Percentiles rank a stretch among this genome's conserved stretches.
phyloP scores from a whole-genome alignment of 2,113 vertebrate species.

The Lophotis ruficrista region DNA sequence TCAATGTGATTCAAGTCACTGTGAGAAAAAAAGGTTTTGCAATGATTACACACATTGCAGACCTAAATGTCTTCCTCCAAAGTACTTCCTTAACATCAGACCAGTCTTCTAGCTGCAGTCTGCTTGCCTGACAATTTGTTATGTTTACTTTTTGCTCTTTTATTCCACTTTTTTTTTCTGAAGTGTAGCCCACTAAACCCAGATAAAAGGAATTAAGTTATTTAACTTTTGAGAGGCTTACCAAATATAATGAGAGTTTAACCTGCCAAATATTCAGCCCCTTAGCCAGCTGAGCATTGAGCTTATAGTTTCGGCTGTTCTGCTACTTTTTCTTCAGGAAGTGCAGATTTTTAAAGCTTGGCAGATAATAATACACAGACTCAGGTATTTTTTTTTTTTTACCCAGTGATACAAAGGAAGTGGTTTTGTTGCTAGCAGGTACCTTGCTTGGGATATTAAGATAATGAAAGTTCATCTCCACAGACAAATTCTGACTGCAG shows the following conservation, averaged over 20 bases:
- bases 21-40: neutral
- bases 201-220: neutral
- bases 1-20: neutral
- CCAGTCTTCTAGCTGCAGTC: neutral
- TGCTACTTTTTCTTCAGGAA: neutral
- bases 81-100: neutral
- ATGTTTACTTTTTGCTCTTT: neutral
- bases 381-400: neutral
- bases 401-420: neutral
- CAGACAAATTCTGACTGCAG: constrained; percentile 13
- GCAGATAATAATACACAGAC: neutral
- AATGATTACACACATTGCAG: neutral
- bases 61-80: neutral
- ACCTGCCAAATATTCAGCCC: neutral
- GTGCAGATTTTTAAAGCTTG: neutral
- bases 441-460: neutral
- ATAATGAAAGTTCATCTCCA: constrained; percentile 27
- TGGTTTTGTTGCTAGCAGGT: constrained; percentile 33
- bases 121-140: neutral
- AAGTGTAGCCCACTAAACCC: neutral
- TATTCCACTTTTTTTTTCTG: neutral
- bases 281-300: neutral
- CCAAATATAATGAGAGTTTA: neutral
- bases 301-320: neutral
- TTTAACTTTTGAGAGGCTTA: neutral